Evolutionary conservation across 2,113 vertebrate species (phyloP).

Genomic region (Stigmatopora argus): DNA sequence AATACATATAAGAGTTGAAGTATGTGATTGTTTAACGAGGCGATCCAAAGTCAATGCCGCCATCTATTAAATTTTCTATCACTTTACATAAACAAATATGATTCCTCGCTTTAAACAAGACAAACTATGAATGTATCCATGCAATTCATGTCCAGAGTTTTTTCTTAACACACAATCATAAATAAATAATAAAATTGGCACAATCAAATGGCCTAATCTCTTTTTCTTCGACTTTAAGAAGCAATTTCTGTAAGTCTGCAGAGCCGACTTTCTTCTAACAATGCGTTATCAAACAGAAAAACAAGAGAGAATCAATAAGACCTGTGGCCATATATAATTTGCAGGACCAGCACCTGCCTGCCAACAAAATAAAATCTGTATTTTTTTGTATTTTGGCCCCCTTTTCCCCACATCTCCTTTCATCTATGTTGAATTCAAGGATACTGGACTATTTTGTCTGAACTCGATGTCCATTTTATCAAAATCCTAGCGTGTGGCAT

Average conservation of each 20-base stretch:
- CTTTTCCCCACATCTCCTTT: neutral
- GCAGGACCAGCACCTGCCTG: constrained; percentile 63
- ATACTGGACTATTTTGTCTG: constrained; percentile 59
- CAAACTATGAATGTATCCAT: neutral
- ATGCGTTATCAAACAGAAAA: constrained; percentile 65
- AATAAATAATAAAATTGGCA: constrained; percentile 41
- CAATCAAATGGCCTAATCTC: constrained; percentile 31
- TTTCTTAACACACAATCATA: neutral
- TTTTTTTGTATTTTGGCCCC: constrained; percentile 1
- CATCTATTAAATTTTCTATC: too few relatives aligned
- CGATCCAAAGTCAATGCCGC: too few relatives aligned
- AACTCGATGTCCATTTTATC: constrained; percentile 54
- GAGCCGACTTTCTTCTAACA: constrained; percentile 62
- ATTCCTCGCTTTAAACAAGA: neutral
- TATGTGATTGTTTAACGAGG: too few relatives aligned
- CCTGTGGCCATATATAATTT: constrained; percentile 69
- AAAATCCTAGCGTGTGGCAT: constrained; percentile 61
- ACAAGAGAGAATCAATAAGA: constrained; percentile 68
- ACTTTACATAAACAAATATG: neutral
- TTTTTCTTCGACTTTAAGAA: constrained; percentile 54
- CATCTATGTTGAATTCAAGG: constrained; percentile 51
- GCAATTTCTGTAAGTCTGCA: constrained; percentile 55
- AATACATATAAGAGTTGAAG: neutral
- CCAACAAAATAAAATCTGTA: constrained; percentile 63
- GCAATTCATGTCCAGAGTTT: neutral